Evolutionary conservation across 2,113 vertebrate species (phyloP), one percentile per base, ranked within the genome.

Genomic region (Thinocorus orbignyianus): DNA sequence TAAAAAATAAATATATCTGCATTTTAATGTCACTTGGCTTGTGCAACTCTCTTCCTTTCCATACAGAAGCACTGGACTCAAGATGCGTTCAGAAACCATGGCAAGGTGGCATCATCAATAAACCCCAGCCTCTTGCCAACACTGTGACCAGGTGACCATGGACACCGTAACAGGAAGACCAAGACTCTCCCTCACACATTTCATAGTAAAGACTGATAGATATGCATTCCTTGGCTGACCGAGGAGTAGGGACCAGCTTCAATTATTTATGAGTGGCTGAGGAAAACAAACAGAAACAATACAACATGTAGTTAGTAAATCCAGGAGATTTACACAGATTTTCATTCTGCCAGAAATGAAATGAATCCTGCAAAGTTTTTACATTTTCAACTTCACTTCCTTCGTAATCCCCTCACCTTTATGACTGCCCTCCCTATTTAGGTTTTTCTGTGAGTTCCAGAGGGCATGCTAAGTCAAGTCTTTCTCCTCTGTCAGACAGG

Each of bases 121-220:
- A 54, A 87, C 65, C 1, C 3, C 58, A 86, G 66, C 20, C 26
- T 85, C 31, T 66, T 62, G 51, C 26, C 37, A 81, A 46, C 18
- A n/a, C 17, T 35, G 41, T 20, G 11, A 57, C 55, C 39, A 25
- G 23, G 35, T 82, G 55, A 71, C 78, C 0, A 4, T 15, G 46
- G 48, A 26, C 41, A n/a, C 30, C 0, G 0, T 31, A 74, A 31
- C 8, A 60, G 26, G 5, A 18, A 91, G 37, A 44, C 6, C 3
- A 1, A 22, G 22, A 65, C 41, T 37, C 11, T 35, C 22, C 7
- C 42, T 80, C 10, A 28, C 3, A n/a, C 12, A 26, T 30, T 71
- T 54, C 39, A 41, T 2, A 76, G 25, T 24, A 58, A 61, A 41
- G 41, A 41, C 41, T 35, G 49, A 22, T 23, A 90, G 24, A 41